phyloP scores from a whole-genome alignment of 2,113 vertebrate genomes.

The Centropristis striata region DNA sequence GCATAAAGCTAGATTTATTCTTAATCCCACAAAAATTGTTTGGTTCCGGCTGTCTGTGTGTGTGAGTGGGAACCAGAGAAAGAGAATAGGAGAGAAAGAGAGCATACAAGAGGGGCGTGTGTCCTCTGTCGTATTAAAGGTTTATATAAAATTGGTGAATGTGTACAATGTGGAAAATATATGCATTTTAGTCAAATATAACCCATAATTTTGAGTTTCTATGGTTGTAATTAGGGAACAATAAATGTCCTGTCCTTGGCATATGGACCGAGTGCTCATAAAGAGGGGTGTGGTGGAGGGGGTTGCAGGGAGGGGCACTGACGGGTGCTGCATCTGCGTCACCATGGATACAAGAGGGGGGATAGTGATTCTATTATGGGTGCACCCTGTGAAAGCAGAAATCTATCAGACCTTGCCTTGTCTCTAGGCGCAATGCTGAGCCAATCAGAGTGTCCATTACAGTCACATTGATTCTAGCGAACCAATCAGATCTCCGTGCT shows the following conservation, averaged over 20 bases:
- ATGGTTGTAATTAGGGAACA: constrained; percentile 9
- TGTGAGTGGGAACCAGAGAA: background rate
- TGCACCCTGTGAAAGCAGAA: constrained; percentile 51
- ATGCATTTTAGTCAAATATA: background rate
- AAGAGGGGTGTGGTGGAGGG: constrained; percentile 42
- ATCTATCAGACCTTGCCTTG: constrained; percentile 62
- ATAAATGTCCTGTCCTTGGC: constrained; percentile 43
- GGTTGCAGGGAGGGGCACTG: constrained; percentile 47
- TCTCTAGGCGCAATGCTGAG: constrained; percentile 64
- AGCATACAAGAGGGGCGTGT: background rate
- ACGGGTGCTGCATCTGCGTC: constrained; percentile 65
- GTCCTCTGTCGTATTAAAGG: background rate
- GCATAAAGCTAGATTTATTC: constrained; percentile 62
- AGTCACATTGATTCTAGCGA: constrained; percentile 46
- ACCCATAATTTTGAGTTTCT: background rate
- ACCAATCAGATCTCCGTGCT: constrained; percentile 66
- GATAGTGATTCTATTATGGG: constrained; percentile 64
- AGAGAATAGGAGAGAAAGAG: background rate
- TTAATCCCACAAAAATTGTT: constrained; percentile 61
- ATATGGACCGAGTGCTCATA: constrained; percentile 32
- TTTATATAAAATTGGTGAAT: background rate
- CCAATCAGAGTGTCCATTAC: constrained; percentile 70
- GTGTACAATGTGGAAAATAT: background rate
- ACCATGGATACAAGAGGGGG: constrained; percentile 70
- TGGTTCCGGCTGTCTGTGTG: constrained; percentile 13